Conservation (phyloP, 2,888 invertebrate species). For the Congeria kusceri region DNA sequence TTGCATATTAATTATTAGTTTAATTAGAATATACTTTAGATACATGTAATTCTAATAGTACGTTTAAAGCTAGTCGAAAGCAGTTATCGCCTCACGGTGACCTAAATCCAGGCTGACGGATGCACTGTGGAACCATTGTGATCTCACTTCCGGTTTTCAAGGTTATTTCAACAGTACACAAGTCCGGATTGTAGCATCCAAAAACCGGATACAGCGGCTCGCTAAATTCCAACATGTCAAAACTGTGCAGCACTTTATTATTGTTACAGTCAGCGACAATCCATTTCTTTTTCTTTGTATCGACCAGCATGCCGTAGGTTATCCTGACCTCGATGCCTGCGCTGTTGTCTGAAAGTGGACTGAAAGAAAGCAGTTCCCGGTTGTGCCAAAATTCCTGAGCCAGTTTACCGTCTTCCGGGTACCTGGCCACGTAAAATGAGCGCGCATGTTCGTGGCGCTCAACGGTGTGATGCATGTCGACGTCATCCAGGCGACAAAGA, state of each 20-base stretch:
- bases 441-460: slow-evolving; percentile 70
- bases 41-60: no score
- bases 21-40: no score
- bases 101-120: slow-evolving; percentile 49
- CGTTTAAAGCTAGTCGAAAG: no score
- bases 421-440: slow-evolving; percentile 71
- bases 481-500: slow-evolving; percentile 66
- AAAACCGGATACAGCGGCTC: slow-evolving; percentile 69
- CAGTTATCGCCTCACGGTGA: slow-evolving; percentile 13
- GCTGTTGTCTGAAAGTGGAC: slow-evolving; percentile 65
- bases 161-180: slow-evolving; percentile 69
- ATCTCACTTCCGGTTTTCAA: slow-evolving; percentile 69
- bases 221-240: slow-evolving; percentile 63
- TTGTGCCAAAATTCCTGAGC: slow-evolving; percentile 74
- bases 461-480: slow-evolving; percentile 72
- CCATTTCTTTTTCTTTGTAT: slow-evolving; percentile 68
- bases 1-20: no score
- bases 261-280: slow-evolving; percentile 64
- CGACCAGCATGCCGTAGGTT: slow-evolving; percentile 68
- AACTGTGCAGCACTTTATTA: slow-evolving; percentile 66
- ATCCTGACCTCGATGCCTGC: slow-evolving; percentile 64
- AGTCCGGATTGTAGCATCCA: slow-evolving; percentile 72
- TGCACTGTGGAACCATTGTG: slow-evolving; percentile 64
- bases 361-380: slow-evolving; percentile 64
- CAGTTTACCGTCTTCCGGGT: slow-evolving; percentile 70